Evolutionary conservation across 2,113 vertebrate genomes (phyloP).

Genomic region (Syngnathoides biaculeatus): DNA sequence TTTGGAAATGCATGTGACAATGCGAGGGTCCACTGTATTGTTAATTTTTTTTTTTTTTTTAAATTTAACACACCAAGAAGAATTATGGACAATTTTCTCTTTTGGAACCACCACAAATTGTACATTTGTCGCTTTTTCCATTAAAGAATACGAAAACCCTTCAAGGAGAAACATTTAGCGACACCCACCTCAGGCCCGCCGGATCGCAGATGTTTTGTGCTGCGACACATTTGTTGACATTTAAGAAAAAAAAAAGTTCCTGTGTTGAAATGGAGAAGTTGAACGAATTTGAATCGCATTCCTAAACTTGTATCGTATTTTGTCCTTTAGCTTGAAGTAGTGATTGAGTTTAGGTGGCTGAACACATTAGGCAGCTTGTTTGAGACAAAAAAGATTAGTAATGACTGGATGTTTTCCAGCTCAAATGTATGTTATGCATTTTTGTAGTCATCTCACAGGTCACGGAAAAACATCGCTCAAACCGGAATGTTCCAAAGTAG

Average conservation of each 20-base stretch:
- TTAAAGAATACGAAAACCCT: constrained; percentile 67
- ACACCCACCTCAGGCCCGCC: constrained; percentile 63
- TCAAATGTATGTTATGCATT: constrained; percentile 68
- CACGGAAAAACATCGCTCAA: constrained; percentile 59
- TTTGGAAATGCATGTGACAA: background rate
- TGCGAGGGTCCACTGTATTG: constrained; percentile 3
- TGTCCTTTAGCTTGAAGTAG: constrained; percentile 75
- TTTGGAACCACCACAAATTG: constrained; percentile 50
- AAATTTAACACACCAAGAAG: constrained; percentile 55
- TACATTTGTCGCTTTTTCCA: constrained; percentile 64
- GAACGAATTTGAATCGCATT: constrained; percentile 46
- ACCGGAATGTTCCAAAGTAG: constrained; percentile 65
- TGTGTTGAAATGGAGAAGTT: constrained; percentile 68
- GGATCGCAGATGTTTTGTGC: constrained; percentile 57
- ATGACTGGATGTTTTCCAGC: constrained; percentile 69
- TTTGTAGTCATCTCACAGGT: constrained; percentile 68
- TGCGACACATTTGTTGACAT: constrained; percentile 47
- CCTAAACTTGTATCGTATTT: constrained; percentile 69
- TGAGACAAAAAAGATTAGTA: constrained; percentile 42
- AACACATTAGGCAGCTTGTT: constrained; percentile 64
- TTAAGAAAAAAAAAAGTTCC: constrained; percentile 18
- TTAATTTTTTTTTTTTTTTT: constrained; percentile 68
- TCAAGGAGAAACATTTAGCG: constrained; percentile 46
- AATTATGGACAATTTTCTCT: constrained; percentile 55
- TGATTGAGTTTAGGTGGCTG: constrained; percentile 71